Percentiles rank a stretch among this genome's conserved stretches.
Conservation (phyloP, 2,113 vertebrate species). For the Sebastes schlegelii region DNA sequence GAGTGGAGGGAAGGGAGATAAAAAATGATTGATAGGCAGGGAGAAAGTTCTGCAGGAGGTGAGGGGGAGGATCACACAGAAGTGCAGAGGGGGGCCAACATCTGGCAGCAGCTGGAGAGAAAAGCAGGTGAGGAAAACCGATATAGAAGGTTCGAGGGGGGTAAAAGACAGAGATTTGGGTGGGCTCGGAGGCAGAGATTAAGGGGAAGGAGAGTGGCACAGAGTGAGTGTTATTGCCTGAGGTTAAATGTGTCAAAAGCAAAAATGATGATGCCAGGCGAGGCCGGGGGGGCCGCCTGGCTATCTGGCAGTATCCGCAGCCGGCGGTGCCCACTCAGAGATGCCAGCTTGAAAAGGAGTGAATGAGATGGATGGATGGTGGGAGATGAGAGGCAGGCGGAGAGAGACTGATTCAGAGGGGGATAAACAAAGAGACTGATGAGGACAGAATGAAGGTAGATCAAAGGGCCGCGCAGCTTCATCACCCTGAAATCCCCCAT, state of each 20-base stretch:
- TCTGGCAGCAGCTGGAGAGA: slow-evolving; percentile 28
- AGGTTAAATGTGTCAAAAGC: slow-evolving; percentile 62
- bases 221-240: slow-evolving; percentile 41
- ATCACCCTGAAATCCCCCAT: slow-evolving; percentile 31
- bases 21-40: slow-evolving; percentile 11
- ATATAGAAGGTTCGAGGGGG: slow-evolving; percentile 18
- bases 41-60: slow-evolving; percentile 27
- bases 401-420: slow-evolving; percentile 43
- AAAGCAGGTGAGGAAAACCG: slow-evolving; percentile 52
- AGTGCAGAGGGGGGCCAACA: slow-evolving; percentile 28
- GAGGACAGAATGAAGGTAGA: slow-evolving; percentile 38
- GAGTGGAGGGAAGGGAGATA: slow-evolving; percentile 2
- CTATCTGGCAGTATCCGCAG: slow-evolving; percentile 45
- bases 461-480: slow-evolving; percentile 43
- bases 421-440: slow-evolving; percentile 56
- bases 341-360: slow-evolving; percentile 45
- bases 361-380: slow-evolving; percentile 26
- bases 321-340: slow-evolving; percentile 43
- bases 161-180: slow-evolving; percentile 1
- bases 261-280: slow-evolving; percentile 51
- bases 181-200: slow-evolving; percentile 56
- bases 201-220: slow-evolving; percentile 33
- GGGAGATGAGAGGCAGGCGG: slow-evolving; percentile 6
- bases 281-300: slow-evolving; percentile 16
- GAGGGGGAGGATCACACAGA: slow-evolving; percentile 13